Conservation (phyloP, 2,113 vertebrate genomes). For the Pyrgilauda ruficollis region DNA sequence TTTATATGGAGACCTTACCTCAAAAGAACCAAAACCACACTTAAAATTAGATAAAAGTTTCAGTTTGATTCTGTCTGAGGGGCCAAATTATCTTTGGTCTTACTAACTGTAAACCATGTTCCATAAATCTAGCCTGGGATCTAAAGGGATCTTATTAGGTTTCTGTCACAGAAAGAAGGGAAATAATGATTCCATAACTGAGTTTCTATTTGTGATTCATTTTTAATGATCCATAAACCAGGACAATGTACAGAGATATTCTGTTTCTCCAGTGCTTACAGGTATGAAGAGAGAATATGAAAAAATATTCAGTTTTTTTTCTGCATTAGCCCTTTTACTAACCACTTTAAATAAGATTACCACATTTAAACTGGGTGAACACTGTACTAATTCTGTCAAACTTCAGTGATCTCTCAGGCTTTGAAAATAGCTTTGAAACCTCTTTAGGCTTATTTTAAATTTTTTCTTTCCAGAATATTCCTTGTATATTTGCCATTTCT, state of each 20-base stretch:
- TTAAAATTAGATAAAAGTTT: not conserved
- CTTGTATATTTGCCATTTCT: slow-evolving; percentile 30
- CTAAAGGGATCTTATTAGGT: not conserved
- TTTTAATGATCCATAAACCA: not conserved
- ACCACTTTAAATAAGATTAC: slow-evolving; percentile 31
- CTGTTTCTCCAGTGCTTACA: not conserved
- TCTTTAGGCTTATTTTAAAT: slow-evolving; percentile 50
- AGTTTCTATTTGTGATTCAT: not conserved
- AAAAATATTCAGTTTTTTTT: not conserved
- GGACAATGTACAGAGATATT: not conserved
- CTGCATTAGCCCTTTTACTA: not conserved
- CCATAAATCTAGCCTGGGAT: not conserved
- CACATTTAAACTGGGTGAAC: slow-evolving; percentile 53
- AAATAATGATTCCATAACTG: not conserved
- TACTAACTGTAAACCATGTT: not conserved
- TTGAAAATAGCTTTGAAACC: slow-evolving; percentile 41
- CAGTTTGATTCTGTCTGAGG: not conserved
- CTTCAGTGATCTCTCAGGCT: not conserved
- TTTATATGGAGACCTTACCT: not conserved
- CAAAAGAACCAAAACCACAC: not conserved
- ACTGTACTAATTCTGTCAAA: slow-evolving; percentile 58
- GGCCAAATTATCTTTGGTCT: not conserved
- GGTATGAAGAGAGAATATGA: not conserved
- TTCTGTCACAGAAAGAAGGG: not conserved
- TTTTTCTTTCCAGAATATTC: slow-evolving; percentile 22